Conservation (phyloP, 1,140 invertebrate genomes). For the Zaprionus kolodkinae region DNA sequence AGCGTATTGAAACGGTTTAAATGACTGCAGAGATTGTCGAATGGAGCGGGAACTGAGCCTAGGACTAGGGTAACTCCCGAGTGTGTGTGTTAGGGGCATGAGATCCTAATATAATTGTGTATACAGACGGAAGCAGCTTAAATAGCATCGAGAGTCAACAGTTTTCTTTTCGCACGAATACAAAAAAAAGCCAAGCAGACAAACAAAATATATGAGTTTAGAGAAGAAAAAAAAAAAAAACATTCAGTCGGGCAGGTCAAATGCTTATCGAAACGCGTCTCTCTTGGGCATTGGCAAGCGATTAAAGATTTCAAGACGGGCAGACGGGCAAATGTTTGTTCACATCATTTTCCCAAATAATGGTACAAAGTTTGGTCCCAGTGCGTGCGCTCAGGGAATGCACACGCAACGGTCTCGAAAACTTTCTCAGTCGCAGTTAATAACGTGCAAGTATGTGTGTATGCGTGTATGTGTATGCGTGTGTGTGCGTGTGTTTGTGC, state of each 20-base stretch:
- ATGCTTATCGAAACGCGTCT: slow-evolving; percentile 72
- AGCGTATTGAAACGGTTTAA: neutral
- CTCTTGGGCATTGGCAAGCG: slow-evolving; percentile 71
- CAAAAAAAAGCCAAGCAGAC: slow-evolving; percentile 52
- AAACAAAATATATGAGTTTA: slow-evolving; percentile 16
- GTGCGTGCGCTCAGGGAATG: slow-evolving; percentile 31
- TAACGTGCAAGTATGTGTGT: neutral
- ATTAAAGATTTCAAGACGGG: slow-evolving; percentile 69
- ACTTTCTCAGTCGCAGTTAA: slow-evolving; percentile 34
- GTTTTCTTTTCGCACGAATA: slow-evolving; percentile 24
- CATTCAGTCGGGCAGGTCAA: slow-evolving; percentile 49
- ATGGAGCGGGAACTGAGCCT: too few species aligned
- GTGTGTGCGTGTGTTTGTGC: neutral
- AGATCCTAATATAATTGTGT: slow-evolving; percentile 12
- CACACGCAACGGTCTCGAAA: slow-evolving; percentile 23
- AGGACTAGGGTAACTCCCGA: slow-evolving; percentile 9
- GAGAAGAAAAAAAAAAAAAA: neutral
- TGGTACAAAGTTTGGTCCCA: slow-evolving; percentile 38
- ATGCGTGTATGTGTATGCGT: neutral
- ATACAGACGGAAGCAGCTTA: slow-evolving; percentile 33
- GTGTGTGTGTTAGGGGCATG: neutral
- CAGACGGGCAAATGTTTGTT: slow-evolving; percentile 26
- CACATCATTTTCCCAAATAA: slow-evolving; percentile 40
- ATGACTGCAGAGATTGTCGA: neutral
- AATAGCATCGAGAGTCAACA: slow-evolving; percentile 46